Percentiles rank a stretch among this genome's conserved stretches.
Evolutionary conservation across 1,140 invertebrate genomes (phyloP).

Genomic region (Lanistes nyassanus): DNA sequence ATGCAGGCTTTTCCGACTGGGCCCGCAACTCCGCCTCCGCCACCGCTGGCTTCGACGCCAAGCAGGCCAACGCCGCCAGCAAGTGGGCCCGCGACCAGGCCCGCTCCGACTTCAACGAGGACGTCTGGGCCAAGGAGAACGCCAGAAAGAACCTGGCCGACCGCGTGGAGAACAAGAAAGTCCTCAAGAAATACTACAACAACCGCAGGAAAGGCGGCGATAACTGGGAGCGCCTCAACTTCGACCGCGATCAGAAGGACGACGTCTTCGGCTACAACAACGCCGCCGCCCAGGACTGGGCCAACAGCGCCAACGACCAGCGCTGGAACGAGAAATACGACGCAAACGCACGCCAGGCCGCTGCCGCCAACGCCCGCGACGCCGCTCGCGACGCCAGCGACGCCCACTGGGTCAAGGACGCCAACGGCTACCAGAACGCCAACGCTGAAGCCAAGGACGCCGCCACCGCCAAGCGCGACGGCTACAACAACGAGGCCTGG

Average conservation of each 20-base stretch:
- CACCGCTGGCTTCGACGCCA: conserved; percentile 15
- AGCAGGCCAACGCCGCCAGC: conserved; percentile 21
- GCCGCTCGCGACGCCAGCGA: not conserved
- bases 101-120: conserved; percentile 24
- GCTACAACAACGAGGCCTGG: conserved; percentile 21
- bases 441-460: not conserved
- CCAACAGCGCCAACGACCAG: conserved; percentile 4
- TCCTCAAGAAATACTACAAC: conserved; percentile 29
- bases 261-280: conserved; percentile 29
- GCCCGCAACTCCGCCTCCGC: conserved; percentile 13
- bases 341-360: conserved; percentile 20
- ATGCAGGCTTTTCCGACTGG: conserved; percentile 28
- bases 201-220: conserved; percentile 25
- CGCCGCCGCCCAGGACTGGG: conserved; percentile 24
- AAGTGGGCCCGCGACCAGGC: conserved; percentile 20
- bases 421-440: conserved; percentile 20
- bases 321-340: conserved; percentile 4
- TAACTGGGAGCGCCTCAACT: conserved; percentile 34
- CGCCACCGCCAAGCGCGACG: conserved; percentile 4
- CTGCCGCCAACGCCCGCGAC: conserved; percentile 16
- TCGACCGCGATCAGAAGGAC: conserved; percentile 25
- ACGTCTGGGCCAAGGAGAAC: conserved; percentile 24
- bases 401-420: conserved; percentile 24
- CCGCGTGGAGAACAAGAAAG: conserved; percentile 25
- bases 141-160: conserved; percentile 17